phyloP scores from a whole-genome alignment of 2,888 invertebrate genomes.

The Hemaris fuciformis region DNA sequence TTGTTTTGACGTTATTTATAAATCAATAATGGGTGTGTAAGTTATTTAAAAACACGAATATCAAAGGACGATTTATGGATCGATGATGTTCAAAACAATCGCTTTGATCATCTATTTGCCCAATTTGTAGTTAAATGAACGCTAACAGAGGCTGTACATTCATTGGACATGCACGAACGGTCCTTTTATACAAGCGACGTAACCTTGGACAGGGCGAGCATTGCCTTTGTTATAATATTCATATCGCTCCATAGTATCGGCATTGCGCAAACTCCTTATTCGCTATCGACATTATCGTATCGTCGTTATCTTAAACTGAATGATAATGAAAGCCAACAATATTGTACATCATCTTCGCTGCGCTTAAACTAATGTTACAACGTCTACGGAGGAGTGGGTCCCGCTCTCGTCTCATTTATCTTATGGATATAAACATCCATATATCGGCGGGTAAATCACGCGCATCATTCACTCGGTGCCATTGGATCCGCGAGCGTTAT shows the following conservation, averaged over 20 bases:
- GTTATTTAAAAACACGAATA: no score
- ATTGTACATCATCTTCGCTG: background rate
- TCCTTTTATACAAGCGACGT: background rate
- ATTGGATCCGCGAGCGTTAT: constrained; percentile 21
- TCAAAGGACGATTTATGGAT: background rate
- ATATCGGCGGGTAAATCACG: constrained; percentile 5
- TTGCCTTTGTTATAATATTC: constrained; percentile 5
- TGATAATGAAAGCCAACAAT: background rate
- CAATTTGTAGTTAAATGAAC: constrained; percentile 27
- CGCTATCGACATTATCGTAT: constrained; percentile 11
- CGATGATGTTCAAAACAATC: background rate
- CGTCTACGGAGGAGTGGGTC: background rate
- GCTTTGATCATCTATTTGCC: constrained; percentile 23
- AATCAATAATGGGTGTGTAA: no score
- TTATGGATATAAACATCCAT: constrained; percentile 10
- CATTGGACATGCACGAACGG: constrained; percentile 26
- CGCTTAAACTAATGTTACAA: background rate
- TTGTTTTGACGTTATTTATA: no score
- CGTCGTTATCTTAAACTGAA: constrained; percentile 5
- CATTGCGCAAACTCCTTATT: constrained; percentile 19
- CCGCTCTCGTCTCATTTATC: constrained; percentile 6
- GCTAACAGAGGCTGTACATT: constrained; percentile 20
- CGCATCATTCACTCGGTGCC: constrained; percentile 8
- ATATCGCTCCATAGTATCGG: constrained; percentile 4
- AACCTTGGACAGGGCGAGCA: constrained; percentile 6